These are phyloP conservation scores for Centruroides vittatus DNA, from an alignment of 1,140 invertebrate genomes.

Conservation along the genomic window DNA sequence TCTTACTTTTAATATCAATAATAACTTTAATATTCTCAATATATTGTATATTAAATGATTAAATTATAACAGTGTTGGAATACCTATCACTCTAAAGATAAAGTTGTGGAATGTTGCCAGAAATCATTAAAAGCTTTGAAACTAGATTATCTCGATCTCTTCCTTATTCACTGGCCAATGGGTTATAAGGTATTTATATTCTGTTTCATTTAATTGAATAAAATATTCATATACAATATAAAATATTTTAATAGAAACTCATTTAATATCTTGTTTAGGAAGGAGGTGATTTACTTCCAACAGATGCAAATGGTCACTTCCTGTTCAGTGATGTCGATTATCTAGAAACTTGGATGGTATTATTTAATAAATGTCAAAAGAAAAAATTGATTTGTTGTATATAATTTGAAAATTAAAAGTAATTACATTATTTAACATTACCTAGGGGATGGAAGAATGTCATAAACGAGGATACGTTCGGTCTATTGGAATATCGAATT, in stretches of 20 bases:
- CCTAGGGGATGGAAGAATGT: conserved; percentile 58
- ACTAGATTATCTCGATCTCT: conserved; percentile 65
- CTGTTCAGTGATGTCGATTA: conserved; percentile 53
- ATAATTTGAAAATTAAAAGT: too few species aligned
- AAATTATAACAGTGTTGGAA: conserved; percentile 50
- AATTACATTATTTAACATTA: too few species aligned
- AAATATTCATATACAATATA: too few species aligned
- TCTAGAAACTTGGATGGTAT: conserved; percentile 68
- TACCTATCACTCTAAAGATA: conserved; percentile 46
- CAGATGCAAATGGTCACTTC: conserved; percentile 42
- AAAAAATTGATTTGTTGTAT: too few species aligned
- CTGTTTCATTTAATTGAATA: too few species aligned
- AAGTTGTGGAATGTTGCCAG: conserved; percentile 44
- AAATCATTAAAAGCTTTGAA: conserved; percentile 49
- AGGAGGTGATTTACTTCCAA: conserved; percentile 41
- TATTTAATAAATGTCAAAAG: conserved; percentile 28
- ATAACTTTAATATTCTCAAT: too few species aligned
- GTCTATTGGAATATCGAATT: conserved; percentile 81
- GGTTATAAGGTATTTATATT: conserved; percentile 44
- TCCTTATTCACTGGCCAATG: conserved; percentile 70
- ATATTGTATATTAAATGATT: too few species aligned
- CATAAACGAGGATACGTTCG: conserved; percentile 50
- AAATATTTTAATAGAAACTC: too few species aligned
- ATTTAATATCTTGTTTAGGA: conserved; percentile 23
- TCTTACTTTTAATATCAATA: too few species aligned